These are phyloP conservation scores for Panzeria rudis DNA, from an alignment of 2,888 invertebrate species.

Conservation along the genomic window DNA sequence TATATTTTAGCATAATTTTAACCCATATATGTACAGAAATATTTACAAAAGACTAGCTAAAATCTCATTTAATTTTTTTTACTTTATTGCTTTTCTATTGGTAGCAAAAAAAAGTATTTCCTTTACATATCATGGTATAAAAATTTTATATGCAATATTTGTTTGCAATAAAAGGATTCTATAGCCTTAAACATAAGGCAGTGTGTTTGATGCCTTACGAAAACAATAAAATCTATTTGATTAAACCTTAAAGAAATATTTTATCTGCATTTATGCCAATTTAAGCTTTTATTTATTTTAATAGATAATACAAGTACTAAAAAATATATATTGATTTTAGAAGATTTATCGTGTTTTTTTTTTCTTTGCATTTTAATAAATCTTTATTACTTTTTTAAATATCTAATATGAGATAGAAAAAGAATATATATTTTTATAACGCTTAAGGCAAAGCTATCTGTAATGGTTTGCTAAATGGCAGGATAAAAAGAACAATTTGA, in stretches of 20 bases:
- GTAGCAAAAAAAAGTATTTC: not conserved
- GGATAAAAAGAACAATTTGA: not conserved
- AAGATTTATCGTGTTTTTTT: not conserved
- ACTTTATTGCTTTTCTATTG: not conserved
- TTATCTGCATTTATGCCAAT: not conserved
- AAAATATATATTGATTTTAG: not conserved
- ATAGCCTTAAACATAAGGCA: not conserved
- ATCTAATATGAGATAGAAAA: not conserved
- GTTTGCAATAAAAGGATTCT: not conserved
- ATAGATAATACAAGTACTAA: not conserved
- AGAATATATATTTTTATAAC: not conserved
- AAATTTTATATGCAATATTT: not conserved
- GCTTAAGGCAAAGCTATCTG: slow-evolving; percentile 30
- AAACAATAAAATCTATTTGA: not conserved
- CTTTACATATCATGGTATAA: not conserved
- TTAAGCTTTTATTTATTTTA: not conserved
- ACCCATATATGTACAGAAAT: no score
- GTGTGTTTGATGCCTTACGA: no score
- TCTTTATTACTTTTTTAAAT: slow-evolving; percentile 17
- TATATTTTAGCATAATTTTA: no score
- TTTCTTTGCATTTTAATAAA: not conserved
- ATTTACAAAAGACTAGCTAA: no score
- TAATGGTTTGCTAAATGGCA: slow-evolving; percentile 17
- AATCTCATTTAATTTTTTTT: not conserved
- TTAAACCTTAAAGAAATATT: not conserved